Evolutionary conservation across 2,797 vertebrate genomes (phyloP), one percentile per base, ranked within the genome.

Genomic region (Pantherophis alleghaniensis): DNA sequence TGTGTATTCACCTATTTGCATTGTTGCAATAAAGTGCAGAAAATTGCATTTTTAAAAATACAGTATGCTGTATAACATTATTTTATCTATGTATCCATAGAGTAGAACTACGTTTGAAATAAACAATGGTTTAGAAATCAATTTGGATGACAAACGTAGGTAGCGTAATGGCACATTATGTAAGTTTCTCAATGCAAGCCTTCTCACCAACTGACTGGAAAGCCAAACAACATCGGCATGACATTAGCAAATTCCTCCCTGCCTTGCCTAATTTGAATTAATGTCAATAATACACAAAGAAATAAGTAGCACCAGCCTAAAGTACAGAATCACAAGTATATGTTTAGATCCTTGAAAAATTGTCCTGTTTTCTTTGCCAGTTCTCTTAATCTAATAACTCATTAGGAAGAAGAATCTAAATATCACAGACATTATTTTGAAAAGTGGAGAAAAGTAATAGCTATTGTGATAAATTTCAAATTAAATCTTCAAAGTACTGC

Each of bases 401-500:
- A 91, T 51, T 7, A 0, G 2, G 2, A 87, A 92, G 28, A 91
- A 86, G 93, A 94, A 96, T 91, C 56, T 87, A 63, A 26, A 42
- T 53, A 92, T 69, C n/a, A 59, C 86, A 90, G 96, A 95, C 55
- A 28, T 59, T 93, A 5, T 0, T 0, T 93, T 93, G 87, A 5
- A 69, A 20, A 95, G 61, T 91, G 93, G 92, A 92, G 26, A 18
- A 83, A 53, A 90, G 18, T 9, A 26, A 92, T 61, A 42, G 86
- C 55, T 53, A 91, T 51, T 94, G 53, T 18, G 83, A 87, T 94
- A 93, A 94, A 28, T 26, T 91, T 91, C 92, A 91, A 57, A 51
- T 93, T 95, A 94, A 94, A 91, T 83, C 7, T 88, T 95, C 89
- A 93, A 13, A 90, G 88, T 83, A 61, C 12, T 88, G 66, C 28